These are phyloP conservation scores for Aegypius monachus DNA, from an alignment of 2,113 vertebrate species.

Conservation along the genomic window DNA sequence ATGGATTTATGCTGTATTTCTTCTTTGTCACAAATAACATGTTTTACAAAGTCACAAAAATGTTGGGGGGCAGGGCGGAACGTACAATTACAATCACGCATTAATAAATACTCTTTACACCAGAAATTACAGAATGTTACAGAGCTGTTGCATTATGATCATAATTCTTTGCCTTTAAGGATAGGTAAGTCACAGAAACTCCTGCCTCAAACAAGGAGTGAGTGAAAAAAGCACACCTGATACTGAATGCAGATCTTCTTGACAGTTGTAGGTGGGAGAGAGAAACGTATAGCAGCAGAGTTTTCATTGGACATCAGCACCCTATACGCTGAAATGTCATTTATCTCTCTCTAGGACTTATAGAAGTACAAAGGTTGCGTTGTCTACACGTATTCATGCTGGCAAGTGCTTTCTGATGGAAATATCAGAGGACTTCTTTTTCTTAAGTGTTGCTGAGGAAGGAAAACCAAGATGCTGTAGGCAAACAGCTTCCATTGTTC, in stretches of 20 bases:
- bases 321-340: neutral
- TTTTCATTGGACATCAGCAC: neutral
- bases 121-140: neutral
- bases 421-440: neutral
- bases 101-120: neutral
- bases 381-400: neutral
- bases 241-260: neutral
- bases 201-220: neutral
- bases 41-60: neutral
- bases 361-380: neutral
- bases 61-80: no score
- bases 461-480: neutral
- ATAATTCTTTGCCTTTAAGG: neutral
- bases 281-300: neutral
- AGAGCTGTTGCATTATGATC: neutral
- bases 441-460: neutral
- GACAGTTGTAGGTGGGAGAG: neutral
- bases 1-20: neutral
- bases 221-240: neutral
- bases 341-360: neutral
- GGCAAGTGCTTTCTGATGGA: neutral
- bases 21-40: neutral
- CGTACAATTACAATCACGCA: fast-evolving
- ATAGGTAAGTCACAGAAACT: neutral
- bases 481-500: fast-evolving